Percentiles rank a stretch among this genome's conserved stretches.
phyloP scores from a whole-genome alignment of 2,113 vertebrate species.

The Prietella phreatophila region DNA sequence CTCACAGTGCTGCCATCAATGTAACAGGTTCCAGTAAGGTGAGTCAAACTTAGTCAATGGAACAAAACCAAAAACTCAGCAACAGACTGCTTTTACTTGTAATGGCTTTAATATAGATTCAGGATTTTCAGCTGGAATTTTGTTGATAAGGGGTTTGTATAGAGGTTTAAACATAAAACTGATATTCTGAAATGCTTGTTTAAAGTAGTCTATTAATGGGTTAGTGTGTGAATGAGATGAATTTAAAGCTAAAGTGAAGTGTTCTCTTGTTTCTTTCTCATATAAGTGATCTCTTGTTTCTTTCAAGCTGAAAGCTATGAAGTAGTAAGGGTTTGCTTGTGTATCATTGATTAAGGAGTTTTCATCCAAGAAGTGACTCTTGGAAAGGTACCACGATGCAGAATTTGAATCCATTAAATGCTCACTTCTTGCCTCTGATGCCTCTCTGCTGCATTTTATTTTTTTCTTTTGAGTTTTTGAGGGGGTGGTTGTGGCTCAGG shows the following conservation, averaged over 20 bases:
- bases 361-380: not conserved
- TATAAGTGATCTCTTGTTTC: slow-evolving; percentile 12
- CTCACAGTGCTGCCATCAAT: slow-evolving; percentile 88
- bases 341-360: not conserved
- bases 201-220: not conserved
- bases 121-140: not conserved
- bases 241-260: slow-evolving; percentile 8
- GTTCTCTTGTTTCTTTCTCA: slow-evolving; percentile 25
- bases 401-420: not conserved
- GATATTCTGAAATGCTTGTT: not conserved
- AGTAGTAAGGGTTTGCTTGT: not conserved
- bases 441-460: not conserved
- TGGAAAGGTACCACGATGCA: not conserved
- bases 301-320: slow-evolving; percentile 7
- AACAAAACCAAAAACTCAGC: not conserved
- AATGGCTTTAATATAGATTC: not conserved
- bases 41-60: slow-evolving; percentile 4
- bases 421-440: not conserved
- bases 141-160: not conserved
- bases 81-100: not conserved
- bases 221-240: not conserved
- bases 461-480: not conserved
- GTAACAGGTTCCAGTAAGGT: slow-evolving; percentile 81
- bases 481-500: too few relatives aligned
- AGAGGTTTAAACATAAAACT: not conserved